A percentile compares a stretch with the other conserved stretches of the same genome.
Evolutionary conservation across 1,140 invertebrate species (phyloP).

Genomic region (Atopsyche davidsoni): DNA sequence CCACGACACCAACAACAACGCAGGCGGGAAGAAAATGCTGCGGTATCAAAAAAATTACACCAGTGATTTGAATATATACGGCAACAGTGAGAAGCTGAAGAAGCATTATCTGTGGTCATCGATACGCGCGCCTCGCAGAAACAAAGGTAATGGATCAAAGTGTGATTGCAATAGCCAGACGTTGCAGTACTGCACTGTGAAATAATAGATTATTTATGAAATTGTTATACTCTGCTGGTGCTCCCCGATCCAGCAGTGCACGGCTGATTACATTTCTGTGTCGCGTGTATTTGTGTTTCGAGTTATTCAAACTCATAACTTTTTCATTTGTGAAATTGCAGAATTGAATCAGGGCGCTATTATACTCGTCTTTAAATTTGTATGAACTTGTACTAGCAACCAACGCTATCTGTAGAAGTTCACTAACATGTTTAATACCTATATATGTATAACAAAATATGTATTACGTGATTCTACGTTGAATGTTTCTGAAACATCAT

Average conservation of each 20-base stretch:
- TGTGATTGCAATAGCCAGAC: too few species aligned
- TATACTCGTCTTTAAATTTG: not conserved
- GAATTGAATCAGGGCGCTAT: not conserved
- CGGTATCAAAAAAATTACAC: conserved; percentile 25
- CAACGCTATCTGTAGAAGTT: too few species aligned
- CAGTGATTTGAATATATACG: conserved; percentile 29
- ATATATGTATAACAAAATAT: too few species aligned
- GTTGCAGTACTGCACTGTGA: not conserved
- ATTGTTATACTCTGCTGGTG: not conserved
- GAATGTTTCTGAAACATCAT: too few species aligned
- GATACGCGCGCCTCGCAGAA: conserved; percentile 21
- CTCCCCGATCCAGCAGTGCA: not conserved
- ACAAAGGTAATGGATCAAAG: conserved; percentile 23
- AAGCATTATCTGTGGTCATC: conserved; percentile 29
- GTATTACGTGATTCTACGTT: too few species aligned
- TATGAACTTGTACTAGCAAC: too few species aligned
- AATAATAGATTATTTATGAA: not conserved
- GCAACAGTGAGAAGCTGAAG: conserved; percentile 27
- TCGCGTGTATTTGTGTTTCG: conserved; percentile 3
- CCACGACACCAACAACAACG: conserved; percentile 25
- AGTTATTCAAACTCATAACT: too few species aligned
- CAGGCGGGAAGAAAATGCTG: conserved; percentile 13
- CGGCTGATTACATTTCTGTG: conserved; percentile 1
- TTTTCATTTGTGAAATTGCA: not conserved
- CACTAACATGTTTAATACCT: too few species aligned